Evolutionary conservation across 2,888 invertebrate species (phyloP), one percentile per base, ranked within the genome.

Genomic region (Heliconius aoede): DNA sequence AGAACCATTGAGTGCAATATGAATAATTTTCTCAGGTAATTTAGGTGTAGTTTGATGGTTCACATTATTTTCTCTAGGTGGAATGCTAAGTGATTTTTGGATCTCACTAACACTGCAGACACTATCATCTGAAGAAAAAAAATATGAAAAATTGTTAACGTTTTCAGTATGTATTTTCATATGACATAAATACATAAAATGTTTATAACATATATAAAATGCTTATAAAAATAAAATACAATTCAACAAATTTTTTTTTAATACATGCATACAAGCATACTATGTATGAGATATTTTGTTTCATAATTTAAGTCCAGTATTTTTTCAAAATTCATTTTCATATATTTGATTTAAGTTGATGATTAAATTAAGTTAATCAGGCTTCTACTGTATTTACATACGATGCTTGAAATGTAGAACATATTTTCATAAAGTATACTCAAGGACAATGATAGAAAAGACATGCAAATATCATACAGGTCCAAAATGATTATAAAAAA

Each of bases 71-170:
- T 89, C 86, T 88, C 91, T 91, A 88, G 85, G 88, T 83, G 85
- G 86, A 79, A 78, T 83, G 82, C 82, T 89, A 89, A 85, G 87
- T 85, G 90, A 89, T 90, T 91, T 94, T 89, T 86, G 93, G 86
- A 85, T 92, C 87, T 93, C 94, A 83, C 86, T 72, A 60, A 72
- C 72, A 72, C 72, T 92, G 91, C 91, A 91, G 88, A 92, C 90
- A 82, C 84, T 91, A 84, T 93, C 93, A 93, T 94, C 94, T 94
- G 94, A 89, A 88, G 88, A 92, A 90, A 46, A 93, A 91, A 89
- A 83, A 80, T 83, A 80, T 80, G 78, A 81, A 75, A 74, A 5
- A 58, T 28, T 32, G 32, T 72, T 67, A 76, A 68, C 46, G 36
- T 36, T 36, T 40, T 15, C 21, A 36, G 7, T 60, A 60, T 26